Evolutionary conservation across 1,140 invertebrate genomes (phyloP), one percentile per base, ranked within the genome.

Genomic region (Leptopilina boulardi): DNA sequence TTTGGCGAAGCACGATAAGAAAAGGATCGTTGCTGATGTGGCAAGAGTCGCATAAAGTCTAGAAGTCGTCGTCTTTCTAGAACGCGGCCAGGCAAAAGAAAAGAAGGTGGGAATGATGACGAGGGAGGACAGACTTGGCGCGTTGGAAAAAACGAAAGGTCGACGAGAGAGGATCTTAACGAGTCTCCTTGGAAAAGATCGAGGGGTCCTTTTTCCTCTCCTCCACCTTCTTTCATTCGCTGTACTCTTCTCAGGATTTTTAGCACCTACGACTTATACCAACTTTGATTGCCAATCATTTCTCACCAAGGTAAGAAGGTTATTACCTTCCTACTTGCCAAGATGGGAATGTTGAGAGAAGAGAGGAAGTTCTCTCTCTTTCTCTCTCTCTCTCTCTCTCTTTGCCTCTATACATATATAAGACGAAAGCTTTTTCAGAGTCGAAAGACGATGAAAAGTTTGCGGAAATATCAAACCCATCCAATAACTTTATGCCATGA

Each of bases 251-350:
- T 54, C 44, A 15, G 15, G 59, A 59, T 75, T 75, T 71, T 66
- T 75, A 75, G 44, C 59, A 75, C 42, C 74, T 42, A 75, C 38
- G 83, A 78, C 70, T 76, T 75, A 84, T 84, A 86, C 79, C 81
- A 85, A 87, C 81, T 87, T 87, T 84, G 85, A 85, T 87, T 87
- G 85, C 80, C 86, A 87, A 87, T 87, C 83, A 84, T 87, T 87
- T 85, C 80, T 86, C 83, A 84, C 75, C 75, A 66, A 41, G 47
- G 71, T 75, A 80, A 82, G 82, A 86, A 85, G 80, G 78, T 87
- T 84, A 87, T 87, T 87, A 86, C 80, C 82, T 13, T 23, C 71
- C 23, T 73, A 26, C 74, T 75, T 66, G 59, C 21, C 38, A 3
- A 73, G 71, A 77, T 77, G 72, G 59, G 76, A 72, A 75, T 74